A percentile compares a stretch with the other conserved stretches of the same genome.
Evolutionary conservation across 1,140 invertebrate species (phyloP).

Genomic region (Leguminivora glycinivorella): DNA sequence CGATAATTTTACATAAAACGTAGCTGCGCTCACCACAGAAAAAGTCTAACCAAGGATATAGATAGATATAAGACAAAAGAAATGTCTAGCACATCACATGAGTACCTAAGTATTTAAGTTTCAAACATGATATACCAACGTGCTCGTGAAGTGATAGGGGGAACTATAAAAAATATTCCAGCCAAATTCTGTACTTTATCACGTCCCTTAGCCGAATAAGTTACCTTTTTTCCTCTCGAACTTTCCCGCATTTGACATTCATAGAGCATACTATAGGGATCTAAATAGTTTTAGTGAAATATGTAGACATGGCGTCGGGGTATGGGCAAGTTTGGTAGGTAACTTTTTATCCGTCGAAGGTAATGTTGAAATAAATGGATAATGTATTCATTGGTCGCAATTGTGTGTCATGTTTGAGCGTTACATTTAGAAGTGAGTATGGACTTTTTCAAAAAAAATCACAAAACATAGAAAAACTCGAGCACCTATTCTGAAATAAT

Average conservation of each 20-base stretch:
- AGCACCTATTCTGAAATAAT: no score
- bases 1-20: no score
- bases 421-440: no score
- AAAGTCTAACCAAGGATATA: no score
- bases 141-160: not conserved
- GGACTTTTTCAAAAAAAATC: no score
- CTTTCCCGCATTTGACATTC: slow-evolving; percentile 46
- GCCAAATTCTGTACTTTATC: slow-evolving; percentile 41
- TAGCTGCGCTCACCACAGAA: no score
- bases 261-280: slow-evolving; percentile 37
- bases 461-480: no score
- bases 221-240: slow-evolving; percentile 37
- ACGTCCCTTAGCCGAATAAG: slow-evolving; percentile 33
- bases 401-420: no score
- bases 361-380: no score
- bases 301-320: slow-evolving; percentile 11
- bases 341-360: not conserved
- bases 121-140: not conserved
- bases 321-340: not conserved
- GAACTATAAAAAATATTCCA: slow-evolving; percentile 36
- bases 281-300: slow-evolving; percentile 38
- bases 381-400: no score
- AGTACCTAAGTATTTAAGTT: slow-evolving; percentile 3
- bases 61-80: no score
- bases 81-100: no score